Base-by-base conservation (phyloP, 92 coral and sea anemone species). In the Parazoanthus swiftii region DNA sequence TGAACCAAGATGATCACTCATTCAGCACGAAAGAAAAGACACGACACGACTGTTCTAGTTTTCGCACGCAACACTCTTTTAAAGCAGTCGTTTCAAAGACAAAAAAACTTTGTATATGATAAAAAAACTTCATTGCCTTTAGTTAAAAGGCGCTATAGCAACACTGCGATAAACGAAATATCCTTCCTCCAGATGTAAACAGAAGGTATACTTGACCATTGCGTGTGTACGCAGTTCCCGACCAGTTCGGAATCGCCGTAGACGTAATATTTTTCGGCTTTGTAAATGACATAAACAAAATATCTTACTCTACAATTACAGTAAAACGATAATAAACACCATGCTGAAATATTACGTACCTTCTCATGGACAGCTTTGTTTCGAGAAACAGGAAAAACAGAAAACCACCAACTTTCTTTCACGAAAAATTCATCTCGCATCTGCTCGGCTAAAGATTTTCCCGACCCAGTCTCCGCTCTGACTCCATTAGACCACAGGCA, bases 161-260 rank as follows among this genome's bases (percentile, higher is more conserved):
- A 43, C 58, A 82, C 43, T 4, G 39, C 67, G 42, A 68, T 82
- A 71, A 82, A 38, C 5, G 42, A 82, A 66, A 43, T 11, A 16
- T 67, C 21, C 33, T 68, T 82, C 58, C 43, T 39, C 75, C 7
- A n/a, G 77, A 82, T 82, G 86, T 82, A 82, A 82, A 82, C 86
- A 82, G 86, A 82, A 21, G 37, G 59, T 8, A 1, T 26, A 42
- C 25, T 29, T n/a, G 29, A 3, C 51, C 39, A 73, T 74, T 74
- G 77, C 35, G 46, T 21, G 37, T 33, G n/a, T 8, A 29, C 33
- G 37, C 77, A 4, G n/a, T 37, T 37, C 38, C 23, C 10, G 42
- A 14, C 21, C 23, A 29, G 8, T 48, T 77, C 65, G 72, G 58
- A 67, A 68, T 14, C 37, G 77, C 37, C 36, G 21, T 8, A 42